Evolutionary conservation across 92 coral and sea anemone species (phyloP), one percentile per base, ranked within the genome.

Genomic region (Scolanthus callimorphus): DNA sequence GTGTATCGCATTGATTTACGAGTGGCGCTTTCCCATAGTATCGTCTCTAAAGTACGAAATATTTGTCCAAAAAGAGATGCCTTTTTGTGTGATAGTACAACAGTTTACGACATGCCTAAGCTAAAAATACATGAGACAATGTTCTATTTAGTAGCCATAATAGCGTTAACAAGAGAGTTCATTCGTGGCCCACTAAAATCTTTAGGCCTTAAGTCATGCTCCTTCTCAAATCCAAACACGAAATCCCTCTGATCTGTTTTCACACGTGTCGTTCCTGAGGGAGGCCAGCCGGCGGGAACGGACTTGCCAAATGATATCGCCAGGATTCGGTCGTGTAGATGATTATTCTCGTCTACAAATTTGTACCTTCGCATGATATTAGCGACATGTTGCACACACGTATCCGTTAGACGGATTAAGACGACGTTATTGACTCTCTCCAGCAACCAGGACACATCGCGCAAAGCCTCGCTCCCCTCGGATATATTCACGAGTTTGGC

Each of bases 241-340:
- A 84, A 84, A 44, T 84, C 90, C 47, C 63, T 71, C 22, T 30
- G 56, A 30, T 86, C 80, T 4, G 29, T 49, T 0, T 66, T 45
- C 17, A 54, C 62, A 10, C 62, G 52, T 19, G 49, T 19, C 4
- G 85, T 45, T 8, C 89, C 91, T 1, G 12, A 22, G 2, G 96
- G 96, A 9, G 95, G 85, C 97, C 95, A 91, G 20, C 80, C 84
- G 2, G 79, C 26, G 0, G 87, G 58, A 6, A 82, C 50, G 27
- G 63, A 61, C 11, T 65, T 67, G 4, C 97, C 97, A 51, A 91
- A 91, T 0, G 97, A 69, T 12, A 91, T 77, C 12, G 89, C 75
- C 20, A 91, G 56, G 24, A 91, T 71, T 39, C 85, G 76, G 15
- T 73, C 89, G 29, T 91, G 88, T 34, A 91, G 77, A 64, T 49